A percentile compares a stretch with the other conserved stretches of the same genome.
phyloP scores from a whole-genome alignment of 2,113 vertebrate genomes.

The Ailuropoda melanoleuca region DNA sequence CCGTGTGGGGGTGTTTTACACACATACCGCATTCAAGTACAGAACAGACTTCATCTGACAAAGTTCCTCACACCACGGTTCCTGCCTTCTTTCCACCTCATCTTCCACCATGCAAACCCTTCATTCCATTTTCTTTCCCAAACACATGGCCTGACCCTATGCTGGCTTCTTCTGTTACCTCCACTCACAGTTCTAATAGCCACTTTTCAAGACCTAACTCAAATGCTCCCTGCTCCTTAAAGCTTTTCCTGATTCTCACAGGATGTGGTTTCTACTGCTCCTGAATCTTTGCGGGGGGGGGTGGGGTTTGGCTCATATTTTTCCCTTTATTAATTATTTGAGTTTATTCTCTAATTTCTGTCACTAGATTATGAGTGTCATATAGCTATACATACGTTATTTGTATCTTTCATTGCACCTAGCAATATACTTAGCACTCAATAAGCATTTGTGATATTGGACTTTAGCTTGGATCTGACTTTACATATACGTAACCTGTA shows the following conservation, averaged over 20 bases:
- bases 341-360: not conserved
- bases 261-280: not conserved
- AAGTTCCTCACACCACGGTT: not conserved
- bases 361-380: not conserved
- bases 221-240: not conserved
- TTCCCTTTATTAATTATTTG: not conserved
- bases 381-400: not conserved
- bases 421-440: not conserved
- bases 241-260: not conserved
- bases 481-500: not conserved
- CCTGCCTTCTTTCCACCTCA: not conserved
- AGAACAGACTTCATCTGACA: not conserved
- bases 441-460: not conserved
- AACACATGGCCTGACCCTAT: not conserved
- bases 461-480: not conserved
- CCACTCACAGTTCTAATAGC: not conserved
- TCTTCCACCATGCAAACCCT: not conserved
- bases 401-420: not conserved
- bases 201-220: slow-evolving; percentile 18
- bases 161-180: not conserved
- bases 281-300: not conserved
- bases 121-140: not conserved
- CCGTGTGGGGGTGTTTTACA: not conserved
- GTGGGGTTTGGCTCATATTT: not conserved
- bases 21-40: not conserved